Evolutionary conservation across 2,113 vertebrate genomes (phyloP).

Genomic region (Pangasianodon gigas): DNA sequence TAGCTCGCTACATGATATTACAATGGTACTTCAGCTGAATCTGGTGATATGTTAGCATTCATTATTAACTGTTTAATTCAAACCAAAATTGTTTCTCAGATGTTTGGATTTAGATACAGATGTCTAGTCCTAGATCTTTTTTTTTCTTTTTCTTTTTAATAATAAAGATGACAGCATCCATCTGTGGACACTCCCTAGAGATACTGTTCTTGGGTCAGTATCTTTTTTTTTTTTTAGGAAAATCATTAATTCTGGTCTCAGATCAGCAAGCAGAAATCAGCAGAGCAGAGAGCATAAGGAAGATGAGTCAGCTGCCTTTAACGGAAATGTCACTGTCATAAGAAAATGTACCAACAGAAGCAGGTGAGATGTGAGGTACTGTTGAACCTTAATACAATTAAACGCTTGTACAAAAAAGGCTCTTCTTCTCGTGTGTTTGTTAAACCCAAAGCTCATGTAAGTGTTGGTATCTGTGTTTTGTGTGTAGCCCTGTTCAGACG

Average conservation of each 20-base stretch:
- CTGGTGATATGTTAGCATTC: not conserved
- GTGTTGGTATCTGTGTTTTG: not conserved
- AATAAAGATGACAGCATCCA: not conserved
- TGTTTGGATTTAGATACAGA: not conserved
- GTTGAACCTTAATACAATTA: constrained; percentile 77
- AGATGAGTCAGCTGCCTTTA: constrained; percentile 42
- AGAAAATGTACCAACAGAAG: constrained; percentile 73
- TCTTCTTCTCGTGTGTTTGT: constrained; percentile 10
- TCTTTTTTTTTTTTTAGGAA: not conserved
- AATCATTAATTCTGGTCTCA: constrained; percentile 32
- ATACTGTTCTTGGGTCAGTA: not conserved
- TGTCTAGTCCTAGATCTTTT: not conserved
- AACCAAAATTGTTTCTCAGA: not conserved
- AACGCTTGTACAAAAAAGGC: constrained; percentile 72
- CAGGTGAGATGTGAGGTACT: constrained; percentile 76
- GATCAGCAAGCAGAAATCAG: constrained; percentile 37
- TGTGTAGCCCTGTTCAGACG: not conserved
- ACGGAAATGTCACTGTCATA: constrained; percentile 62
- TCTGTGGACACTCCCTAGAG: not conserved
- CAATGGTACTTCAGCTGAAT: not conserved
- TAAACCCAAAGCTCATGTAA: not conserved
- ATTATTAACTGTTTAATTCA: not conserved
- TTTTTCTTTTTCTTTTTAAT: no score
- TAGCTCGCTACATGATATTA: not conserved
- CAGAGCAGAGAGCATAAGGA: constrained; percentile 38